Evolutionary conservation across 2,113 vertebrate species (phyloP).

Genomic region (Dromaius novaehollandiae): DNA sequence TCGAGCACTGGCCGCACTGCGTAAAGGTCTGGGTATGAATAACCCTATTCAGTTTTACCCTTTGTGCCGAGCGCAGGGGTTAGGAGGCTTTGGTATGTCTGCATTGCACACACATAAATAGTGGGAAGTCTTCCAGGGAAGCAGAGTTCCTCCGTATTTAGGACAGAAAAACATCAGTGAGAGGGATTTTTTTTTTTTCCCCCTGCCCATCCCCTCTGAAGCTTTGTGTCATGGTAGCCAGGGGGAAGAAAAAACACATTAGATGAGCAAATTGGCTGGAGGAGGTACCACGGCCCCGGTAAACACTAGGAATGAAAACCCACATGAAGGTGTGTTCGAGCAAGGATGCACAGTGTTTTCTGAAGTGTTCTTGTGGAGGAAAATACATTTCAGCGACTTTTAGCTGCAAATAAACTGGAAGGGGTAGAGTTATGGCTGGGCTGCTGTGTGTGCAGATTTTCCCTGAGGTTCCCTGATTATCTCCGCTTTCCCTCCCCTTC

Average conservation of each 20-base stretch:
- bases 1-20: neutral
- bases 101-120: neutral
- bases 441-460: neutral
- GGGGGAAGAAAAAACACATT: conserved; percentile 41
- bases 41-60: conserved; percentile 34
- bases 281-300: conserved; percentile 58
- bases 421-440: neutral
- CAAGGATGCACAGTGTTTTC: conserved; percentile 46
- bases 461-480: neutral
- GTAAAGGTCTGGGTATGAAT: conserved; percentile 36
- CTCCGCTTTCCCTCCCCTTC: neutral
- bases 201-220: conserved; percentile 12
- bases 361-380: neutral
- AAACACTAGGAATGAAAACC: conserved; percentile 58
- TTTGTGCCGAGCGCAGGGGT: neutral
- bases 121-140: neutral
- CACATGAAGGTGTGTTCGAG: conserved; percentile 40
- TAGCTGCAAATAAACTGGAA: neutral
- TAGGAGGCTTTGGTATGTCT: conserved; percentile 6
- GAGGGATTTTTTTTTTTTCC: neutral
- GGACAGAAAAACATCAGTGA: neutral
- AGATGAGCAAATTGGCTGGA: conserved; percentile 67
- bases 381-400: conserved; percentile 9
- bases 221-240: conserved; percentile 45
- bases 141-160: conserved; percentile 18